Conservation (phyloP, 2,888 invertebrate genomes). For the Seladonia tumulorum region DNA sequence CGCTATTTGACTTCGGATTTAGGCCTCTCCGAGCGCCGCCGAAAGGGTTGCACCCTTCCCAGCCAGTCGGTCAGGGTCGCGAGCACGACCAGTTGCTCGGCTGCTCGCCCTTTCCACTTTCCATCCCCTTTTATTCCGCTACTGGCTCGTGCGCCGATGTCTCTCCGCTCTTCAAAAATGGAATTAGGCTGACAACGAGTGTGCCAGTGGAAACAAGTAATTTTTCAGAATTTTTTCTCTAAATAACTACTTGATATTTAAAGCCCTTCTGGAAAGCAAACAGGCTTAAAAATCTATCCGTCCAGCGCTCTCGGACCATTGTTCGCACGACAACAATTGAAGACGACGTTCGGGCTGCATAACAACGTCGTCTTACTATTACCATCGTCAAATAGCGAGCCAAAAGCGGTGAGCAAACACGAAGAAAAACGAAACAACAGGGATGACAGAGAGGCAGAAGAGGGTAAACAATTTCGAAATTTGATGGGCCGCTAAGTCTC, state of each 20-base stretch:
- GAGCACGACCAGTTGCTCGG: background rate
- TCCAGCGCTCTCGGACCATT: background rate
- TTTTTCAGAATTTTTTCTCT: too few relatives aligned
- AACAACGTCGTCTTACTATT: background rate
- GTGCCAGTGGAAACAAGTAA: too few relatives aligned
- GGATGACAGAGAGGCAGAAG: background rate
- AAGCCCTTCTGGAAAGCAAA: too few relatives aligned
- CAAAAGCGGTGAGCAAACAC: background rate
- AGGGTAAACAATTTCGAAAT: background rate
- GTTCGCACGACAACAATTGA: background rate
- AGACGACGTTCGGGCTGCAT: background rate
- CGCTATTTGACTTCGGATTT: slow-evolving; percentile 53
- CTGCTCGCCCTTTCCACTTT: background rate
- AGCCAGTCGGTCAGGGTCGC: background rate
- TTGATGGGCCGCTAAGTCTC: background rate
- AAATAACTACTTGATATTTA: too few relatives aligned
- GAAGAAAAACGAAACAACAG: background rate
- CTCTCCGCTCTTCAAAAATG: background rate
- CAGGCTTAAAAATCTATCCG: background rate
- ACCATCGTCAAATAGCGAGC: background rate
- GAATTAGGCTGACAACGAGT: background rate
- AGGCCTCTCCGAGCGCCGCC: slow-evolving; percentile 4
- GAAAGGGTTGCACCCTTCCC: background rate
- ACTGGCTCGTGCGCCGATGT: background rate
- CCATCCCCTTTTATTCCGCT: background rate